A percentile compares a stretch with the other conserved stretches of the same genome.
These are phyloP conservation scores for Plagodis dolabraria DNA, from an alignment of 2,888 invertebrate genomes.

Conservation along the genomic window DNA sequence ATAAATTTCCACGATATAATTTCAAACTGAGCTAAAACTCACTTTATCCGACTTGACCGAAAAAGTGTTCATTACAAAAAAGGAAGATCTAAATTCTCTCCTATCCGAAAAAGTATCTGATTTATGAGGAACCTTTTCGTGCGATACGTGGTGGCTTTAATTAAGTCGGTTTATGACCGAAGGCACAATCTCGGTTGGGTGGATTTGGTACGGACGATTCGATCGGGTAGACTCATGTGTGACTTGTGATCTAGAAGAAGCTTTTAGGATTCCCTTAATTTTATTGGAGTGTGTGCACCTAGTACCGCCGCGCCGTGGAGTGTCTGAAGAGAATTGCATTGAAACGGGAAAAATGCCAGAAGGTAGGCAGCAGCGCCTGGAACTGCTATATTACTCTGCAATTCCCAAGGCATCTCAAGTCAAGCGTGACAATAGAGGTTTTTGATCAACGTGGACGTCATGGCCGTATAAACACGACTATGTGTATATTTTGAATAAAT, in stretches of 20 bases:
- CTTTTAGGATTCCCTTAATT: too few relatives aligned
- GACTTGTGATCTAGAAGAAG: neutral
- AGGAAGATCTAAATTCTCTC: slow-evolving; percentile 18
- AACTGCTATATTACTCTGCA: too few relatives aligned
- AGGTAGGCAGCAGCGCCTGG: too few relatives aligned
- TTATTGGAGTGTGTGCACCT: too few relatives aligned
- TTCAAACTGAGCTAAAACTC: slow-evolving; percentile 6
- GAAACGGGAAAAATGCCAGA: too few relatives aligned
- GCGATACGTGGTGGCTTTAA: slow-evolving; percentile 27
- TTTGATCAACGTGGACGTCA: too few relatives aligned
- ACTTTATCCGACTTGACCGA: slow-evolving; percentile 2
- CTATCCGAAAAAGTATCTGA: slow-evolving; percentile 31
- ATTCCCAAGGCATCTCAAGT: too few relatives aligned
- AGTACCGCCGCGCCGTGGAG: too few relatives aligned
- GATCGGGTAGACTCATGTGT: slow-evolving; percentile 4
- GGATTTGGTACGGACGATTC: slow-evolving; percentile 2
- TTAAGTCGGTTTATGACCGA: slow-evolving; percentile 33
- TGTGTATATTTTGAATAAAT: too few relatives aligned
- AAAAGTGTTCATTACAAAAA: slow-evolving; percentile 12
- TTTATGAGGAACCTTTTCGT: slow-evolving; percentile 35
- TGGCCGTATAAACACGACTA: too few relatives aligned
- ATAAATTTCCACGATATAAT: slow-evolving; percentile 3
- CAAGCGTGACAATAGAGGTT: too few relatives aligned
- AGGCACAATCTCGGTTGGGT: slow-evolving; percentile 17
- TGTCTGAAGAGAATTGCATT: too few relatives aligned